Base-by-base conservation (phyloP, 1,140 invertebrate genomes). In the Orussus abietinus region DNA sequence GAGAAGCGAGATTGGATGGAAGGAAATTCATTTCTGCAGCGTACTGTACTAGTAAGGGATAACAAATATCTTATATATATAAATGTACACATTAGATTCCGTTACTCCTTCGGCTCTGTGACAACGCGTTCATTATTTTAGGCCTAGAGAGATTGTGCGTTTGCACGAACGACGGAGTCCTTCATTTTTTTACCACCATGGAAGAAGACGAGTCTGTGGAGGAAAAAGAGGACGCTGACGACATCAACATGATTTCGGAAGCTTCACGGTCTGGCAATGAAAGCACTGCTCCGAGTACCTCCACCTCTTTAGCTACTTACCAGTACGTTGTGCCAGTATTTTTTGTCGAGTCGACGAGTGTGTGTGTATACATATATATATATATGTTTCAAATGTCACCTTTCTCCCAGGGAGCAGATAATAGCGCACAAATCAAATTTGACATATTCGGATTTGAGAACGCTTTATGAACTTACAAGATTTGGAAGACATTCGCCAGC, bases 111-210 rank as follows among this genome's bases (percentile, higher is more conserved):
- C n/a, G n/a, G n/a, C n/a, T n/a, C n/a, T 42, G 15, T 21, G 10
- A 22, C 5, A 5, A 4, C 25, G 14, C 4, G 33, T 43, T 5
- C 22, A 21, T 46, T 45, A 31, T 64, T 59, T n/a, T 44, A 83
- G 82, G 82, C 66, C 78, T 92, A 31, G 90, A 93, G 56, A 77
- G 88, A 37, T 69, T 95, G 12, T 93, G 90, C 66, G 85, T 83
- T 4, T 87, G 85, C 39, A 90, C 88, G 1, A 80, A 77, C 38
- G 77, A 80, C 40, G 90, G 91, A 2, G 80, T 82, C 34, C 75
- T 94, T 30, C 83, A 90, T 53, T 91, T 94, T 62, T 92, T 88
- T 61, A 82, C 85, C 15, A 69, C 90, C 2, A 81, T 79, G 29
- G 81, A 84, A 20, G 76, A 78, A 2, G 84, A 86, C 48, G 82